A percentile compares a stretch with the other conserved stretches of the same genome.
Conservation (phyloP, 2,113 vertebrate genomes). For the Maylandia zebra region DNA sequence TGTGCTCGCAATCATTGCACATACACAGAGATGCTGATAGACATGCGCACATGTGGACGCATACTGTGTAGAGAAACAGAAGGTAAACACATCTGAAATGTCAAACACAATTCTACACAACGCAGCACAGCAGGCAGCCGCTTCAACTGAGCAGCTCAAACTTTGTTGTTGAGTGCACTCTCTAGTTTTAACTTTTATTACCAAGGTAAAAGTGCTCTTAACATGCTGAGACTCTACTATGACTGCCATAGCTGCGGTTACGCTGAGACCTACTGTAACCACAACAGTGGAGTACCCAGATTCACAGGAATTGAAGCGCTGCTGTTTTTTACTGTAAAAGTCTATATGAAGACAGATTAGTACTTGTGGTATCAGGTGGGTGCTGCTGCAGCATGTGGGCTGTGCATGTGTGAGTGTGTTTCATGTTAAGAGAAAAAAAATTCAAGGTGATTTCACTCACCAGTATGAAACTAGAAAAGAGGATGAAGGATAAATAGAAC, state of each 20-base stretch:
- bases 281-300: neutral
- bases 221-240: neutral
- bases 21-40: neutral
- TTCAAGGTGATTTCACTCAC: neutral
- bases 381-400: neutral
- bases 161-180: neutral
- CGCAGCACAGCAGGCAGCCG: neutral
- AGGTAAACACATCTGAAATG: slow-evolving; percentile 39
- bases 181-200: neutral
- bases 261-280: neutral
- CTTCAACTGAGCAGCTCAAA: neutral
- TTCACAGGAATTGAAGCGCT: neutral
- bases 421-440: neutral
- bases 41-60: neutral
- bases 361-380: neutral
- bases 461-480: neutral
- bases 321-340: neutral
- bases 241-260: neutral
- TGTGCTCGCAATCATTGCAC: neutral
- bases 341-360: neutral
- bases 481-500: neutral
- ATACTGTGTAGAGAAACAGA: neutral
- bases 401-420: neutral
- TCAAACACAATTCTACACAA: slow-evolving; percentile 37
- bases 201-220: neutral